Conservation (phyloP, 2,797 vertebrate genomes). For the Lutjanus campechanus region DNA sequence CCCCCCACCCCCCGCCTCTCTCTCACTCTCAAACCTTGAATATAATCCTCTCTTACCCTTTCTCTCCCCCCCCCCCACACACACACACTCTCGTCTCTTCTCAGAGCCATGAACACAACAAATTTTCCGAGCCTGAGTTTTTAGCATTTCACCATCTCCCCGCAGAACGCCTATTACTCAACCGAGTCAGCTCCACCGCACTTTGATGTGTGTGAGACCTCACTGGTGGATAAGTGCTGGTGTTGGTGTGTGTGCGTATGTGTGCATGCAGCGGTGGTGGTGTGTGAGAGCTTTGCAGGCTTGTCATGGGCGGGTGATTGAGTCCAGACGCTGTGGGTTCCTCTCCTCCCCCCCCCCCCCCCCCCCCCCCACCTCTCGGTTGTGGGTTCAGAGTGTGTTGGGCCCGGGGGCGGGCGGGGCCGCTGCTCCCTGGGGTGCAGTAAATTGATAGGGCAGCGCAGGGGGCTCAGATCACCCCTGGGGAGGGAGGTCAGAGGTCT, state of each 20-base stretch:
- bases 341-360: conserved; percentile 40
- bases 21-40: conserved; percentile 26
- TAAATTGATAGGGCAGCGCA: conserved; percentile 78
- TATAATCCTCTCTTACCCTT: conserved; percentile 31
- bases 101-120: conserved; percentile 65
- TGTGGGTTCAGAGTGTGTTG: conserved; percentile 70
- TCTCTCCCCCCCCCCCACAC: not conserved
- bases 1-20: too few relatives aligned
- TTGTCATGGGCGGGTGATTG: conserved; percentile 79
- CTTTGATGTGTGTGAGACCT: conserved; percentile 81
- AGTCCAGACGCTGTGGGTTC: conserved; percentile 80
- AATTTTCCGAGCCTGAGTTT: conserved; percentile 58
- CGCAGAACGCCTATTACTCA: conserved; percentile 73
- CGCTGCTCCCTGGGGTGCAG: conserved; percentile 75
- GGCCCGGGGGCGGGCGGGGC: conserved; percentile 46
- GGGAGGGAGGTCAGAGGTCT: conserved; percentile 71
- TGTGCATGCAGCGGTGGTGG: conserved; percentile 24
- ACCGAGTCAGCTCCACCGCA: conserved; percentile 50
- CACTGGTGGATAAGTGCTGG: conserved; percentile 76
- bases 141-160: conserved; percentile 67
- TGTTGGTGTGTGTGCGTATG: conserved; percentile 45
- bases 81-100: too few relatives aligned
- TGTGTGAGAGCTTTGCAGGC: conserved; percentile 61
- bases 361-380: not conserved
- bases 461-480: conserved; percentile 59